A percentile compares a stretch with the other conserved stretches of the same genome.
Conservation (phyloP, 2,888 invertebrate species). For the Heliconius aoede region DNA sequence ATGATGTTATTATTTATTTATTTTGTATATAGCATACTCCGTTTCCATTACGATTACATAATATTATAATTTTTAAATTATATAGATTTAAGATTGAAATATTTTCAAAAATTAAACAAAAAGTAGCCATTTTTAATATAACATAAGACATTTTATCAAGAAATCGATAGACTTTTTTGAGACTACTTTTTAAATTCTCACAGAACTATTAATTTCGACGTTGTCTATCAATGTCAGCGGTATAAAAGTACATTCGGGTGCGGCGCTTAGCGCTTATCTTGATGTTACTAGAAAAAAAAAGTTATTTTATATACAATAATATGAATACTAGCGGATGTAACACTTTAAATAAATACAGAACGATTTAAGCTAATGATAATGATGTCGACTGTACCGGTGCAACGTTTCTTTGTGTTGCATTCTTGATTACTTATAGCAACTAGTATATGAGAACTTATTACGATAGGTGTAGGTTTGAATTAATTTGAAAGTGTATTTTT, state of each 20-base stretch:
- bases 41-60: no score
- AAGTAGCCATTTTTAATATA: not conserved
- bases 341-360: constrained; percentile 52
- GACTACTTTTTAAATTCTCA: constrained; percentile 11
- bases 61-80: no score
- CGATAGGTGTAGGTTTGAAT: not conserved
- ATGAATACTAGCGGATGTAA: constrained; percentile 53
- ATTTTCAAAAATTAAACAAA: not conserved
- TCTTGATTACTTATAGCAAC: constrained; percentile 25
- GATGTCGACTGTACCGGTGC: constrained; percentile 50
- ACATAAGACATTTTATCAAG: not conserved
- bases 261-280: constrained; percentile 25
- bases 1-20: not conserved
- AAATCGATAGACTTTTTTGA: constrained; percentile 10
- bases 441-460: not conserved
- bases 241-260: constrained; percentile 37
- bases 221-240: constrained; percentile 47
- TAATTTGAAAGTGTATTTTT: not conserved
- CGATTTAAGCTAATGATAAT: constrained; percentile 51
- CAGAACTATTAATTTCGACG: constrained; percentile 40
- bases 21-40: no score
- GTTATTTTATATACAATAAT: constrained; percentile 43
- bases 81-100: no score
- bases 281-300: constrained; percentile 14
- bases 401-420: constrained; percentile 31